These are phyloP conservation scores for Bacillus rossius DNA, from an alignment of 1,140 invertebrate species.

Conservation along the genomic window DNA sequence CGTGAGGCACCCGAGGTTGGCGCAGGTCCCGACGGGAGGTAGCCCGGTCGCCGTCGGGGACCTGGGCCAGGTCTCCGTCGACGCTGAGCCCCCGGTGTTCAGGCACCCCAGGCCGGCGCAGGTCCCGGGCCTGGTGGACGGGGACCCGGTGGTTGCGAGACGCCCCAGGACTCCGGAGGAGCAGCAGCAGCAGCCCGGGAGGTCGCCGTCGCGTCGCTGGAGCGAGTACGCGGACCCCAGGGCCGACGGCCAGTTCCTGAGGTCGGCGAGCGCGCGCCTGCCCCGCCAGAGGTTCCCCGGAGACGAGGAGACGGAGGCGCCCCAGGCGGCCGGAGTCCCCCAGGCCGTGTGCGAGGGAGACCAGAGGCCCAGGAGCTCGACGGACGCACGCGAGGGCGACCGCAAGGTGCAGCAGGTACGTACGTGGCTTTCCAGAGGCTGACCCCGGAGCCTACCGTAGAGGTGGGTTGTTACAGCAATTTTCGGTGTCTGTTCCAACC, in stretches of 20 bases:
- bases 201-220: slow-evolving; percentile 23
- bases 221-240: slow-evolving; percentile 30
- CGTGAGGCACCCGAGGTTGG: too few relatives aligned
- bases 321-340: too few relatives aligned
- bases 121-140: slow-evolving; percentile 21
- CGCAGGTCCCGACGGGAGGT: slow-evolving; percentile 14
- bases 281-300: slow-evolving; percentile 49
- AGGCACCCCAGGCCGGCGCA: not conserved
- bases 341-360: too few relatives aligned
- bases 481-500: too few relatives aligned
- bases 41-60: not conserved
- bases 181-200: not conserved
- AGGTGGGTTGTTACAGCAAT: too few relatives aligned
- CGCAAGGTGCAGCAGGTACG: slow-evolving; percentile 55
- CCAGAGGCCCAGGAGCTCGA: not conserved
- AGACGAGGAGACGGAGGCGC: slow-evolving; percentile 39
- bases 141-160: slow-evolving; percentile 24
- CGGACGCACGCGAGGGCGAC: slow-evolving; percentile 50
- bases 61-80: not conserved
- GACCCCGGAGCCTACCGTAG: too few relatives aligned
- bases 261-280: slow-evolving; percentile 74
- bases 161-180: not conserved
- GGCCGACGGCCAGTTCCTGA: slow-evolving; percentile 52
- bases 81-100: not conserved
- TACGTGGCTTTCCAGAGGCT: too few relatives aligned